phyloP scores from a whole-genome alignment of 2,113 vertebrate genomes.

The Platysteira castanea region DNA sequence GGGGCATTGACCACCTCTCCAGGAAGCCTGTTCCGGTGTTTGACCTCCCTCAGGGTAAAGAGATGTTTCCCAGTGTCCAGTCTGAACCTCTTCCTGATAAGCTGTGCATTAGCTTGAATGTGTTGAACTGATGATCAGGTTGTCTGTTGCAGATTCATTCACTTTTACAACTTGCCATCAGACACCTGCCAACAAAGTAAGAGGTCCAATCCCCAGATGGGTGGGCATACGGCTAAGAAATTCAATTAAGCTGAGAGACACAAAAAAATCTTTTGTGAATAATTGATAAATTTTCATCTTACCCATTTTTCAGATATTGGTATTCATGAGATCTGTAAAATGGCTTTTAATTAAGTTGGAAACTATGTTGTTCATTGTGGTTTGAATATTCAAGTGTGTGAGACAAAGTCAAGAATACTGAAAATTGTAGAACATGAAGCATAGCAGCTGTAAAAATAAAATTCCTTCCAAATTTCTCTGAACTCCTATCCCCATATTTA shows the following conservation, averaged over 20 bases:
- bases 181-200: not conserved
- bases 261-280: not conserved
- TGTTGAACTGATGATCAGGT: not conserved
- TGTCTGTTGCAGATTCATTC: not conserved
- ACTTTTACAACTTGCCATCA: not conserved
- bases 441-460: not conserved
- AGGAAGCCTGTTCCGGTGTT: not conserved
- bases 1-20: accelerated
- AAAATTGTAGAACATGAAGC: not conserved
- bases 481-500: not conserved
- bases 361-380: not conserved
- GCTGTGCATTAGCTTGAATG: not conserved
- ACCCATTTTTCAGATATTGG: not conserved
- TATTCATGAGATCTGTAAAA: not conserved
- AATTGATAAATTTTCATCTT: not conserved
- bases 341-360: not conserved
- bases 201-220: not conserved
- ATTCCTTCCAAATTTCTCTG: not conserved
- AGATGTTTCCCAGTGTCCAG: not conserved
- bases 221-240: not conserved
- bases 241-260: not conserved
- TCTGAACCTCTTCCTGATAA: not conserved
- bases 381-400: not conserved
- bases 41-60: not conserved
- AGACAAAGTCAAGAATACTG: not conserved